Evolutionary conservation across 2,888 invertebrate genomes (phyloP), one percentile per base, ranked within the genome.

Genomic region (Limulus polyphemus): DNA sequence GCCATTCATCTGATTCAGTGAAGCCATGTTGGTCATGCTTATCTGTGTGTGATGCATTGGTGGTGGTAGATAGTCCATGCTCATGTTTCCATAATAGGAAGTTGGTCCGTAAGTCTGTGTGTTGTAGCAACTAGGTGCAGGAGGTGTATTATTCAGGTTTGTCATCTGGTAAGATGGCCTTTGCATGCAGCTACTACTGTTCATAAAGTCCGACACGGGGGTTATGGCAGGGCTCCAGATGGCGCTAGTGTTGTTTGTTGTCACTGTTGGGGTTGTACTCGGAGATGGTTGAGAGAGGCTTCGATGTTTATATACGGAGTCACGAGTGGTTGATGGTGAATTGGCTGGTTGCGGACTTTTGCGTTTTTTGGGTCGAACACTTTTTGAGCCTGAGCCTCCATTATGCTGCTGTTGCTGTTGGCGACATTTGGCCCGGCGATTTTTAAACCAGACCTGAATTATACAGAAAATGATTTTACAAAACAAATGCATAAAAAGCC

Each of bases 221-320:
- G 72, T 72, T 59, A 74, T 70, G 3, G 32, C 32, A 13, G 85
- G 84, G 65, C 84, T 84, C 85, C 85, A 85, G 72, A 85, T 69
- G 56, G 67, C 62, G 61, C 63, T 65, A 32, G 64, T 61, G 51
- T 67, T 69, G 58, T 65, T 65, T 47, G 65, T 65, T 13, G 68
- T 60, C 46, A 65, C 67, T 32, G 7, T 32, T 32, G 32, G 32
- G 32, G 32, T 32, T 32, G 32, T 32, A 7, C 32, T 32, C 32
- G 32, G 32, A 32, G 32, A 32, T 32, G 61, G 62, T n/a, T 62
- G 62, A 17, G 68, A 64, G 59, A 69, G 50, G 11, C 66, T 62
- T 7, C 69, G 69, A n/a, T 69, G 70, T 55, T 70, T 70, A 64
- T 70, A 70, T 4, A 68, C 68, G 50, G 69, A 67, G 54, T 68